A percentile compares a stretch with the other conserved stretches of the same genome.
Evolutionary conservation across 2,888 invertebrate species (phyloP).

Genomic region (Eupithecia tripunctaria): DNA sequence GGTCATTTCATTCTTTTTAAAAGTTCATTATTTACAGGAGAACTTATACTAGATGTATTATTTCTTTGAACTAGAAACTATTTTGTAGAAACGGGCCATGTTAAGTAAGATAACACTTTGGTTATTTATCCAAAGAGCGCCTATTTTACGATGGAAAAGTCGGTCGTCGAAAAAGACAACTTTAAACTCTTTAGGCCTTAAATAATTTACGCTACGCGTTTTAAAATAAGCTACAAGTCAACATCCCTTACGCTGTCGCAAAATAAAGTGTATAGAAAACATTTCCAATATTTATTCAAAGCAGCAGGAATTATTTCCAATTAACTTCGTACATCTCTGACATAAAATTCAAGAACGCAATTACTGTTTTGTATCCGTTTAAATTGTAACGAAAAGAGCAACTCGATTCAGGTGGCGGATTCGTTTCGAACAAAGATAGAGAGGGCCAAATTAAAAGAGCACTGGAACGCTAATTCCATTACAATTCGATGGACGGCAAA

Average conservation of each 20-base stretch:
- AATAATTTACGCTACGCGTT: not conserved
- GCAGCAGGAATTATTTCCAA: slow-evolving; percentile 15
- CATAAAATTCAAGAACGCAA: slow-evolving; percentile 33
- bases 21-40: slow-evolving; percentile 1
- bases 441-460: slow-evolving; percentile 80
- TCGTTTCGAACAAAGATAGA: slow-evolving; percentile 75
- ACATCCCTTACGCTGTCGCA: not conserved
- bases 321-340: slow-evolving; percentile 28
- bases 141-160: not conserved
- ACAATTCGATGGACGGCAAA: slow-evolving; percentile 84
- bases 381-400: slow-evolving; percentile 49
- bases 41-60: not conserved
- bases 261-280: slow-evolving; percentile 15
- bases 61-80: not conserved
- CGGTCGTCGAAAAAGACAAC: not conserved
- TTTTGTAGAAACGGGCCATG: not conserved
- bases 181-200: not conserved
- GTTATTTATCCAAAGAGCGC: not conserved
- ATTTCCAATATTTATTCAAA: slow-evolving; percentile 21
- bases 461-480: slow-evolving; percentile 82
- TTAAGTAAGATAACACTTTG: not conserved
- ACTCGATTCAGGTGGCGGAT: slow-evolving; percentile 60
- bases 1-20: slow-evolving; percentile 15
- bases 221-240: not conserved
- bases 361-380: slow-evolving; percentile 43